phyloP scores from a whole-genome alignment of 2,113 vertebrate species.

The Rhynchopsitta pachyrhyncha region DNA sequence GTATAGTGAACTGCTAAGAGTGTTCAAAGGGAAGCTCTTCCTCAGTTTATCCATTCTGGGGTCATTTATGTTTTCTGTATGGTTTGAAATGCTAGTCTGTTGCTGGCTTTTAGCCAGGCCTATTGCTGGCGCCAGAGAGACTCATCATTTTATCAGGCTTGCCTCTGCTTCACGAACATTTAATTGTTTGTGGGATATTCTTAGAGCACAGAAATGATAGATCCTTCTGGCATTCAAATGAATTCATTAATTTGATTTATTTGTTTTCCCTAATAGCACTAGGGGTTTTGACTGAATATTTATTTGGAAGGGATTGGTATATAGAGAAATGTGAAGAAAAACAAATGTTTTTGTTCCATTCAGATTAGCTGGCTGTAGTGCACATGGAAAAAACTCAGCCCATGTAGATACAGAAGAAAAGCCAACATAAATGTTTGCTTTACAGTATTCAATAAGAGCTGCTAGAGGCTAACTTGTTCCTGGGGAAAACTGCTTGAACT shows the following conservation, averaged over 20 bases:
- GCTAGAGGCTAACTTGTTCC: slow-evolving; percentile 11
- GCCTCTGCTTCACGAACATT: slow-evolving; percentile 17
- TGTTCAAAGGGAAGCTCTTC: slow-evolving; percentile 3
- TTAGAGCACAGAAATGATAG: slow-evolving; percentile 53
- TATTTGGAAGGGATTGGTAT: slow-evolving; percentile 18
- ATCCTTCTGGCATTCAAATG: slow-evolving; percentile 29
- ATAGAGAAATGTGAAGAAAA: slow-evolving; percentile 47
- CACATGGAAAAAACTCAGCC: background rate
- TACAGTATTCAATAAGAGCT: slow-evolving; percentile 1
- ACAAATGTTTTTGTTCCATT: slow-evolving; percentile 40
- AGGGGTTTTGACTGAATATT: slow-evolving; percentile 32
- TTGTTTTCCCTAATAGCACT: slow-evolving; percentile 44
- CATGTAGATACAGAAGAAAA: slow-evolving; percentile 21
- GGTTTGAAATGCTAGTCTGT: background rate
- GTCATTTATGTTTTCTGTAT: slow-evolving; percentile 1
- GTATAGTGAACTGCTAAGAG: background rate
- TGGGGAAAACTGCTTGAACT: background rate
- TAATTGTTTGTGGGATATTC: slow-evolving; percentile 62
- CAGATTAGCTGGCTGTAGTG: slow-evolving; percentile 3
- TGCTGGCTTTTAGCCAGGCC: slow-evolving; percentile 35
- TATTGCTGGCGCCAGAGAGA: slow-evolving; percentile 46
- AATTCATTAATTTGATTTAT: slow-evolving; percentile 60
- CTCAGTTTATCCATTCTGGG: background rate
- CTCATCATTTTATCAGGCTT: slow-evolving; percentile 57
- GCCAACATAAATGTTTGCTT: slow-evolving; percentile 60